These are phyloP conservation scores for Phyto melanocephala DNA, from an alignment of 2,888 invertebrate species.

Conservation along the genomic window DNA sequence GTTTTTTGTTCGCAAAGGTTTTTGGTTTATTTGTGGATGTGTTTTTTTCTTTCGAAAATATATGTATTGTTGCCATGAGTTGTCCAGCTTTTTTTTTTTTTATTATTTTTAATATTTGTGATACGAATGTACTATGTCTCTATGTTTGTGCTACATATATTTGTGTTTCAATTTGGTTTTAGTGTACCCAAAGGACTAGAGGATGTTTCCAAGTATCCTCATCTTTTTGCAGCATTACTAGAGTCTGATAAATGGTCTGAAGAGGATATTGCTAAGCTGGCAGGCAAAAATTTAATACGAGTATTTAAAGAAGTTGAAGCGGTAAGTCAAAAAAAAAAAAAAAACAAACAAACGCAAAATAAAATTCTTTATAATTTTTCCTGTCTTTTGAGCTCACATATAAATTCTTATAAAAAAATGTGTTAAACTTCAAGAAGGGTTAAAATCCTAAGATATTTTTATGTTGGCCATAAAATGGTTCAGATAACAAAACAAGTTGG, in stretches of 20 bases:
- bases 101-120: neutral
- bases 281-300: conserved; percentile 90
- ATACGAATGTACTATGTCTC: conserved; percentile 15
- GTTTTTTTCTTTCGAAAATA: neutral
- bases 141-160: conserved; percentile 21
- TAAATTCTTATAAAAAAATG: conserved; percentile 5
- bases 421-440: conserved; percentile 25
- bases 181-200: conserved; percentile 87
- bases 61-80: neutral
- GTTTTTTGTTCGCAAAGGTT: neutral
- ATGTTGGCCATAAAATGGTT: conserved; percentile 41
- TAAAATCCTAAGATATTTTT: conserved; percentile 34
- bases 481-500: conserved; percentile 18
- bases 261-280: conserved; percentile 89
- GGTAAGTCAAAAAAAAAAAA: conserved; percentile 81
- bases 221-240: conserved; percentile 88
- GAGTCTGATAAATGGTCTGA: conserved; percentile 91
- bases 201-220: conserved; percentile 92
- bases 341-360: too few species aligned
- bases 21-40: neutral
- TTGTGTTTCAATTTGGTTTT: conserved; percentile 18
- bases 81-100: neutral
- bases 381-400: neutral
- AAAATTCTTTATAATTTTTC: conserved; percentile 28
- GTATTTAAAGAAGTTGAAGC: conserved; percentile 88